A percentile compares a stretch with the other conserved stretches of the same genome.
Evolutionary conservation across 2,888 invertebrate genomes (phyloP).

Genomic region (Eupithecia pulchellata): DNA sequence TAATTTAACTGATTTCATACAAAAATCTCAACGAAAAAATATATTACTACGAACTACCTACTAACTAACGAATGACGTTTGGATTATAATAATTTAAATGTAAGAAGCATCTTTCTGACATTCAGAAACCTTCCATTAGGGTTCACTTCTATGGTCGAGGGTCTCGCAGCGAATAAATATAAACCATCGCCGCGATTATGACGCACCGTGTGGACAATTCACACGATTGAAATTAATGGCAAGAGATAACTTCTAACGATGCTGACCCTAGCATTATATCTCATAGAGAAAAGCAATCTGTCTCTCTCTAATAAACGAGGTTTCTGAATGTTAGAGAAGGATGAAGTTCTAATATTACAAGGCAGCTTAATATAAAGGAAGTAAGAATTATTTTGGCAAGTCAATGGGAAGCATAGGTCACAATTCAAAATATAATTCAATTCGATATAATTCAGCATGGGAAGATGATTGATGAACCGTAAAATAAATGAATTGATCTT

Average conservation of each 20-base stretch:
- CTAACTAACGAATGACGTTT: not conserved
- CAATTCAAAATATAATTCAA: not conserved
- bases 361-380: not conserved
- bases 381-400: not conserved
- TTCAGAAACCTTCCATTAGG: not conserved
- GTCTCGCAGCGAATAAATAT: not conserved
- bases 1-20: not conserved
- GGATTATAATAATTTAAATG: not conserved
- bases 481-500: too few relatives aligned
- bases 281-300: not conserved
- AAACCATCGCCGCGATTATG: not conserved
- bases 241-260: not conserved
- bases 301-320: not conserved
- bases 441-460: not conserved
- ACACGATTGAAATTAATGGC: not conserved
- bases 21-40: not conserved
- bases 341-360: not conserved
- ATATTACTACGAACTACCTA: not conserved
- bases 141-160: not conserved
- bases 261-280: not conserved
- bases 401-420: not conserved
- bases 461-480: too few relatives aligned
- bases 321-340: not conserved
- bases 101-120: not conserved
- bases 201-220: not conserved